Conservation (phyloP, 2,888 invertebrate species). For the Rhyacophila evoluta region DNA sequence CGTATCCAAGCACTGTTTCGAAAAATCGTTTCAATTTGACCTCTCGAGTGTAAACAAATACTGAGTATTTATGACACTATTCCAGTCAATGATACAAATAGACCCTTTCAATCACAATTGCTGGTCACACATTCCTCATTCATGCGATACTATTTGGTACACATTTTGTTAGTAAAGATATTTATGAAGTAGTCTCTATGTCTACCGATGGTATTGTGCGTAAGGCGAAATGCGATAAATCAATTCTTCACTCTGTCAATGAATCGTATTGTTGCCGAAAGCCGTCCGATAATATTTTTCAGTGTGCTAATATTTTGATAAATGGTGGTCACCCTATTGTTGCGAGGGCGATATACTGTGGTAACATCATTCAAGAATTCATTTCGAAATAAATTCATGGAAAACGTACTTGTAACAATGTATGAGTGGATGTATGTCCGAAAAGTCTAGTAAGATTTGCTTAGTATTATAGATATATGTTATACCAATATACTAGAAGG, state of each 20-base stretch:
- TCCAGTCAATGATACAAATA: constrained; percentile 20
- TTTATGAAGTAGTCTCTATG: constrained; percentile 41
- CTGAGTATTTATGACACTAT: background rate
- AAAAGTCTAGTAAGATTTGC: too few relatives aligned
- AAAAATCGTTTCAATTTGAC: background rate
- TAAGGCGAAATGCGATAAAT: constrained; percentile 29
- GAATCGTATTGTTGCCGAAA: constrained; percentile 17
- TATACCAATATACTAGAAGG: too few relatives aligned
- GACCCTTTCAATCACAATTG: constrained; percentile 24
- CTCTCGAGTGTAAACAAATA: constrained; percentile 14
- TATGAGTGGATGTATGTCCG: too few relatives aligned
- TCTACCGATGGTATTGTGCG: constrained; percentile 14
- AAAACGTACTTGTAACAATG: too few relatives aligned
- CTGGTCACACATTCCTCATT: constrained; percentile 3
- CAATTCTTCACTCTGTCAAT: constrained; percentile 41
- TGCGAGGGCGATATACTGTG: constrained; percentile 22
- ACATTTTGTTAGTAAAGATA: constrained; percentile 41
- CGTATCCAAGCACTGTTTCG: background rate
- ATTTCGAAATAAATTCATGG: background rate
- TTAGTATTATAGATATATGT: too few relatives aligned
- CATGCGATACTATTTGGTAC: background rate
- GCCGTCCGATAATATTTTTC: constrained; percentile 25
- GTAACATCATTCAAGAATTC: background rate
- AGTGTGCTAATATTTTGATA: constrained; percentile 53
- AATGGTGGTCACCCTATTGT: constrained; percentile 48